Evolutionary conservation across 2,797 vertebrate genomes (phyloP), one percentile per base, ranked within the genome.

Genomic region (Babyrousa celebensis): DNA sequence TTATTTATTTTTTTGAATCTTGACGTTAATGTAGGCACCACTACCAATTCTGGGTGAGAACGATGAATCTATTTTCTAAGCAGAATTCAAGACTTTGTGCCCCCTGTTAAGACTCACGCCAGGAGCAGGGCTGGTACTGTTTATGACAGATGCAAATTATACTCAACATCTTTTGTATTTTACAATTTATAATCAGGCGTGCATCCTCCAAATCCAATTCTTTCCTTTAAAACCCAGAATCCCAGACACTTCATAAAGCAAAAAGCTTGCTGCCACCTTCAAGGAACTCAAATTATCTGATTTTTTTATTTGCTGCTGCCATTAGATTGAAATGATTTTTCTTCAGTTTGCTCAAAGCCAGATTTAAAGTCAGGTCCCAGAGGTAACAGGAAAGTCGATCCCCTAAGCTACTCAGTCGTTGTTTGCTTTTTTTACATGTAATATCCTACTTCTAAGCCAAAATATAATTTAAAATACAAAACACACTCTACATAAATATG

Each of bases 301-400:
- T 98, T 97, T 98, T 97, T 97, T 96, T 98, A 95, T 98, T 88
- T 94, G 98, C 98, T 82, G 82, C 98, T 98, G 98, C 98, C 98
- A 98, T 99, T 98, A 98, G 98, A 98, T 98, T 98, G 98, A 98
- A 99, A 99, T 99, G 98, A 99, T 98, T 99, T 99, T 98, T 98
- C 98, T 96, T 98, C 97, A 91, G 98, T 99, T 99, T 99, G 98
- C 98, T 98, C 98, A 98, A 98, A 99, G 98, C 96, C 98, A 99
- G 98, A 98, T 98, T 99, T 99, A 98, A 98, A 98, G 98, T 98
- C 98, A 98, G 98, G 98, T 99, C 98, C 98, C 98, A 97, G 96
- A 98, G 98, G 98, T 97, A 98, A 98, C 96, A 95, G 97, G 82
- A 97, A 99, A 98, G 98, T 99, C 98, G 98, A 99, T 99, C 98